These are phyloP conservation scores for Megalonaias nervosa DNA, from an alignment of 1,140 invertebrate species.

Conservation along the genomic window DNA sequence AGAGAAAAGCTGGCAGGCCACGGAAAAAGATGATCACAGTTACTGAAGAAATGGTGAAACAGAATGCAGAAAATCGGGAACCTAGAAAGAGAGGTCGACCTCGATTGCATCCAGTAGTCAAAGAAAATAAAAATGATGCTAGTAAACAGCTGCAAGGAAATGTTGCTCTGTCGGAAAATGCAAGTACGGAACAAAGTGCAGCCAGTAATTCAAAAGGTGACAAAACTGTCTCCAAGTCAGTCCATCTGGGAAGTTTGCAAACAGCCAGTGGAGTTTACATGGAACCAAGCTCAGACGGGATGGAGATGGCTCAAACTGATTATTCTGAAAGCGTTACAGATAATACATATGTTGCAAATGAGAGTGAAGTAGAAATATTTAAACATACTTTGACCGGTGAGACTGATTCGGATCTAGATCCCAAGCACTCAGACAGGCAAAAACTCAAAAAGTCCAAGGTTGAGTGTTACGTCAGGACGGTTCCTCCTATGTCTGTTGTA, in stretches of 20 bases:
- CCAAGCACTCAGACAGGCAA: background rate
- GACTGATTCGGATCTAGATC: background rate
- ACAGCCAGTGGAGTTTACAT: background rate
- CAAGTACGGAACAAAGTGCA: background rate
- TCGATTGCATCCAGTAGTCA: conserved; percentile 1
- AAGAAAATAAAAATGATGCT: conserved; percentile 10
- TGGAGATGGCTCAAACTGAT: background rate
- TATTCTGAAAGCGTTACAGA: background rate
- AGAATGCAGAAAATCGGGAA: background rate
- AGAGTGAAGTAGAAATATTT: background rate
- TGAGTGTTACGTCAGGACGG: conserved; percentile 47
- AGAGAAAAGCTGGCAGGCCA: conserved; percentile 59
- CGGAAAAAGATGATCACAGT: conserved; percentile 52
- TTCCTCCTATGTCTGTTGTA: conserved; percentile 38
- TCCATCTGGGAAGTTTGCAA: background rate
- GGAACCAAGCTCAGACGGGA: background rate
- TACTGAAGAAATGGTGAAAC: conserved; percentile 28
- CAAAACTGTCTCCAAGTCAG: background rate
- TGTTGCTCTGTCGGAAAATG: background rate
- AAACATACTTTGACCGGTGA: background rate
- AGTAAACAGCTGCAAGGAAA: background rate
- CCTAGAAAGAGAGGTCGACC: conserved; percentile 3
- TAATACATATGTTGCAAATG: background rate
- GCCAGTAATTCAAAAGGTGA: background rate
- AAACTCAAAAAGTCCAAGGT: conserved; percentile 24